A percentile compares a stretch with the other conserved stretches of the same genome.
Evolutionary conservation across 2,888 invertebrate species (phyloP).

Genomic region (Argyresthia albistria): DNA sequence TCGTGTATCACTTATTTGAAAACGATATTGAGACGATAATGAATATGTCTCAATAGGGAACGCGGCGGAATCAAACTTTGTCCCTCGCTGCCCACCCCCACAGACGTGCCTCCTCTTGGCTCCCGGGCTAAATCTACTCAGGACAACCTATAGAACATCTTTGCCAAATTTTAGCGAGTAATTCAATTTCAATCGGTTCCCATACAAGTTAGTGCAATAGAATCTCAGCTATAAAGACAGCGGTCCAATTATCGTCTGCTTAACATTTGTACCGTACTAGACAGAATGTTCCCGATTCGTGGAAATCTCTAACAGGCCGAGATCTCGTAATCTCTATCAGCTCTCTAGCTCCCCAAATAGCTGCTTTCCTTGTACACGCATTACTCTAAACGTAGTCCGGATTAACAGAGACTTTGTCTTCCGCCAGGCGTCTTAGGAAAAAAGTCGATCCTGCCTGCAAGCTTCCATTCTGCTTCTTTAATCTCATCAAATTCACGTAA

Average conservation of each 20-base stretch:
- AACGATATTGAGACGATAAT: no score
- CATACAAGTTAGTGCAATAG: not conserved
- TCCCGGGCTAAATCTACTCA: no score
- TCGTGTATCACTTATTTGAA: no score
- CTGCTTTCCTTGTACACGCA: conserved; percentile 16
- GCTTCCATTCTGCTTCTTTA: not conserved
- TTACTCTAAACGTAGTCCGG: not conserved
- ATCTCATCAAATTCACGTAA: not conserved
- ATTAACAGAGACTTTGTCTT: conserved; percentile 1
- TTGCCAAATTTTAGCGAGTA: no score
- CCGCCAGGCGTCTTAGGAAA: conserved; percentile 17
- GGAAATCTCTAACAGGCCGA: conserved; percentile 21
- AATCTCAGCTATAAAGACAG: not conserved
- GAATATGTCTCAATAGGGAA: no score
- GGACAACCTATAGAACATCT: no score
- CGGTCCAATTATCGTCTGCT: not conserved
- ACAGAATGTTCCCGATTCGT: not conserved
- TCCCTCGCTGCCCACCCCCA: no score
- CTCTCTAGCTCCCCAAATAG: conserved; percentile 29
- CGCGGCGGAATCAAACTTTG: no score
- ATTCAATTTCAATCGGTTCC: no score
- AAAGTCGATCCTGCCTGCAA: not conserved
- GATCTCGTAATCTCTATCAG: conserved; percentile 32
- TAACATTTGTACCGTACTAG: not conserved
- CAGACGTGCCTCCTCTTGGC: no score